A percentile compares a stretch with the other conserved stretches of the same genome.
These are phyloP conservation scores for Prionailurus viverrinus DNA, from an alignment of 2,113 vertebrate species.

Conservation along the genomic window DNA sequence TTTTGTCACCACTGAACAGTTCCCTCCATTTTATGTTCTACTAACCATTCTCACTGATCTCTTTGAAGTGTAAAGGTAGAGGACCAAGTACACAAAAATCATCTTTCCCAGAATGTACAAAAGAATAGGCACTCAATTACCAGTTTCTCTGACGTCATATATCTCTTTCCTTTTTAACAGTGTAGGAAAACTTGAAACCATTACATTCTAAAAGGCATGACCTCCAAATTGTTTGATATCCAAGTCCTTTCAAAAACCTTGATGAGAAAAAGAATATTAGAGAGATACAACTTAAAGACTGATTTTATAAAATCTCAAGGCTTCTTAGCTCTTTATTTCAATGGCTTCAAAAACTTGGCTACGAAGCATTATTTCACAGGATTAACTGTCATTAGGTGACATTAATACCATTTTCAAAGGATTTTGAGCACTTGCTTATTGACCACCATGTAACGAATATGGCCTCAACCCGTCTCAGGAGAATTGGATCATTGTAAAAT, in stretches of 20 bases:
- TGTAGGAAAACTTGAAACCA: not conserved
- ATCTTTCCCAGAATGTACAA: not conserved
- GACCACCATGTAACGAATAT: not conserved
- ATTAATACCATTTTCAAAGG: not conserved
- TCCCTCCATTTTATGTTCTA: not conserved
- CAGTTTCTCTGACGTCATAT: not conserved
- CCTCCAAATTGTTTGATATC: not conserved
- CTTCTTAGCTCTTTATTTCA: not conserved
- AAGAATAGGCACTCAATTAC: not conserved
- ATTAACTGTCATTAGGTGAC: not conserved
- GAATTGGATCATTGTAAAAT: not conserved
- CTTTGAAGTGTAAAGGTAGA: not conserved
- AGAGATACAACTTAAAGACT: not conserved
- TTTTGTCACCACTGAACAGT: not conserved
- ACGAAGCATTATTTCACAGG: not conserved
- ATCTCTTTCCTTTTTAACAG: not conserved
- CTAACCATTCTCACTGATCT: not conserved
- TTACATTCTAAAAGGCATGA: not conserved
- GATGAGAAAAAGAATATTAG: conserved; percentile 37
- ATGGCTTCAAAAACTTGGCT: not conserved
- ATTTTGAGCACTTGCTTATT: not conserved
- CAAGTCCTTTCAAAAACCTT: not conserved
- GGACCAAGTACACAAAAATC: not conserved
- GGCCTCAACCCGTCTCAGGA: not conserved
- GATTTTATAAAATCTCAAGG: not conserved